Evolutionary conservation across 2,888 invertebrate species (phyloP), one percentile per base, ranked within the genome.

Genomic region (Ochropleura plecta): DNA sequence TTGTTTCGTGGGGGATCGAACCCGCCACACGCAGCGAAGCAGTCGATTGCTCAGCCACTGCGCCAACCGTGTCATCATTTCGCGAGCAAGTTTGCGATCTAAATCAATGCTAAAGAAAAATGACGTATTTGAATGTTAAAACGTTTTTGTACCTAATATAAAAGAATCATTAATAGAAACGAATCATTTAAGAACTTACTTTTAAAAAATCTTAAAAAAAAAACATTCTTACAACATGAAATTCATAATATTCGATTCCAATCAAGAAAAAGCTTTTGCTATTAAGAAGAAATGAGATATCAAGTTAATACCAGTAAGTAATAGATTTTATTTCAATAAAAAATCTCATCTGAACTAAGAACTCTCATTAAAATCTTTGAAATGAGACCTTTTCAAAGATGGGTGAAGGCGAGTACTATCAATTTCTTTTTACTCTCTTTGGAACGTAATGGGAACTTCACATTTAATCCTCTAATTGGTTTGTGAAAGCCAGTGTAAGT

Each of bases 351-450:
- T 48, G 60, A 55, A 51, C 49, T 59, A 81, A 81, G 85, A 82
- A 72, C 63, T 85, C 77, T 84, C 71, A 82, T 82, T 82, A 82
- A 82, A 82, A 85, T 72, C 77, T 71, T 81, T 84, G 82, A 82
- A 82, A 82, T 84, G 81, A 81, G 68, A 81, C 60, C 70, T 49
- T 84, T 84, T 76, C 82, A 82, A 46, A 69, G 65, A 53, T 69
- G 62, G 42, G 64, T 70, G 81, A 64, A 69, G 65, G 66, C 59
- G 49, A 65, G 82, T 76, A 63, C 81, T 76, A 76, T 76, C 68
- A 59, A 59, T 84, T 81, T 81, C 40, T 81, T 76, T 81, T 84
- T 71, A 69, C 44, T 65, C 57, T 68, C 76, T 62, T 42, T 42
- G 40, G 16, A 18, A 59, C 59, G 57, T 81, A 76, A 76, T 71